phyloP scores from a whole-genome alignment of 1,140 invertebrate species.

The Colletes latitarsis region DNA sequence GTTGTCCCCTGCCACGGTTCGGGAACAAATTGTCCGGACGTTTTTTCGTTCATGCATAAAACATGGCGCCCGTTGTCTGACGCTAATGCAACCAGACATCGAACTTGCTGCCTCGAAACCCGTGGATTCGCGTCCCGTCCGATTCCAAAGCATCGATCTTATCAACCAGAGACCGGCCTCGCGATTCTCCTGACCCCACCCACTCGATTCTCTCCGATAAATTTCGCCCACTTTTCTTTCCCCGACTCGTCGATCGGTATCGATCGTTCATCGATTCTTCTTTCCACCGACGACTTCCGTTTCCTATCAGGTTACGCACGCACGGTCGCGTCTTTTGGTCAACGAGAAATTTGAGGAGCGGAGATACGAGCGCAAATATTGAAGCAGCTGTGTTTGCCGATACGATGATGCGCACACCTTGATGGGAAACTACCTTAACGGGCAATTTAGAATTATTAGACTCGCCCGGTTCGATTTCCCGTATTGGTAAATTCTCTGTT shows the following conservation, averaged over 20 bases:
- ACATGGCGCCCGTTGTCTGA: slow-evolving; percentile 65
- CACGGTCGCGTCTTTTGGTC: too few relatives aligned
- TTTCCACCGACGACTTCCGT: too few relatives aligned
- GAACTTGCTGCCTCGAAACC: slow-evolving; percentile 48
- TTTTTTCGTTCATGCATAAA: slow-evolving; percentile 74
- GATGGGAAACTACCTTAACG: too few relatives aligned
- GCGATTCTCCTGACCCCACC: slow-evolving; percentile 17
- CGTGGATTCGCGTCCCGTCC: neutral
- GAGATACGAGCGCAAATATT: too few relatives aligned
- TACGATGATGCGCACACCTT: too few relatives aligned
- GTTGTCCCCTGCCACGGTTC: slow-evolving; percentile 31
- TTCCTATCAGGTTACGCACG: too few relatives aligned
- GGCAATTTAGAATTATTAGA: neutral
- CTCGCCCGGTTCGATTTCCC: neutral
- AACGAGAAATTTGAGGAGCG: too few relatives aligned
- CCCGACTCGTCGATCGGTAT: neutral
- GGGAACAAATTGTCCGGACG: slow-evolving; percentile 69
- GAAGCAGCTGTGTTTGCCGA: too few relatives aligned
- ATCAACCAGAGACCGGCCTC: slow-evolving; percentile 56
- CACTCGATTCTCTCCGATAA: slow-evolving; percentile 32
- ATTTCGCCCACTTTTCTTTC: slow-evolving; percentile 28
- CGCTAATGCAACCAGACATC: slow-evolving; percentile 71
- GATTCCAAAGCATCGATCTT: slow-evolving; percentile 70
- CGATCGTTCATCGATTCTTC: too few relatives aligned
- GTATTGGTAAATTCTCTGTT: too few relatives aligned